These are phyloP conservation scores for Plebejus argus DNA, from an alignment of 2,888 invertebrate species.

Conservation along the genomic window DNA sequence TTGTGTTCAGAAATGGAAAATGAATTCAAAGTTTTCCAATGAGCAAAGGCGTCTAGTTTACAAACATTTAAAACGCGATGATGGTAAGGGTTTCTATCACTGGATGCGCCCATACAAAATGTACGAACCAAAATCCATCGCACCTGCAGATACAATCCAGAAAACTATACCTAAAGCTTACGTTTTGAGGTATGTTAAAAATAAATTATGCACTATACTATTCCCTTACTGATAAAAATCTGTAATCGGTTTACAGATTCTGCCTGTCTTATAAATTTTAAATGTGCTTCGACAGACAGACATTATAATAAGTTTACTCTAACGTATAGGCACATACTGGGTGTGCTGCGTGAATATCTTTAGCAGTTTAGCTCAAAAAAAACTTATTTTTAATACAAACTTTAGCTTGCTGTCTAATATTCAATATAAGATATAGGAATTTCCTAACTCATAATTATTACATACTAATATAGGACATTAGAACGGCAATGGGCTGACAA, in stretches of 20 bases:
- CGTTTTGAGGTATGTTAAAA: conserved; percentile 56
- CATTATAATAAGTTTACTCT: no score
- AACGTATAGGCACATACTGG: no score
- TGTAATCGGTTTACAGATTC: neutral
- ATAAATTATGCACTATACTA: neutral
- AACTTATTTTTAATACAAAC: no score
- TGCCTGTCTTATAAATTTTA: no score
- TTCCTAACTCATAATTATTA: neutral
- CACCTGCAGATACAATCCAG: conserved; percentile 56
- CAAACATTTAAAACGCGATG: conserved; percentile 62
- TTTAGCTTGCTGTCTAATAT: neutral
- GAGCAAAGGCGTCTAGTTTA: conserved; percentile 62
- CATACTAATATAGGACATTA: conserved; percentile 52
- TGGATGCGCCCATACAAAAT: conserved; percentile 74
- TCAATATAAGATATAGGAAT: neutral
- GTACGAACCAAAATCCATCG: conserved; percentile 56
- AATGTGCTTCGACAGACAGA: no score
- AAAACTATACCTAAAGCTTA: conserved; percentile 65
- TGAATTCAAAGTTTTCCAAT: conserved; percentile 62
- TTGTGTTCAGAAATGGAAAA: conserved; percentile 67
- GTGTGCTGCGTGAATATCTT: no score
- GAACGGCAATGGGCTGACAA: conserved; percentile 65
- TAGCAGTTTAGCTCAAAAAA: no score
- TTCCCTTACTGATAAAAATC: no score
- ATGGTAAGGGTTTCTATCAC: conserved; percentile 69